phyloP scores from a whole-genome alignment of 2,113 vertebrate species.

The Edolisoma coerulescens region DNA sequence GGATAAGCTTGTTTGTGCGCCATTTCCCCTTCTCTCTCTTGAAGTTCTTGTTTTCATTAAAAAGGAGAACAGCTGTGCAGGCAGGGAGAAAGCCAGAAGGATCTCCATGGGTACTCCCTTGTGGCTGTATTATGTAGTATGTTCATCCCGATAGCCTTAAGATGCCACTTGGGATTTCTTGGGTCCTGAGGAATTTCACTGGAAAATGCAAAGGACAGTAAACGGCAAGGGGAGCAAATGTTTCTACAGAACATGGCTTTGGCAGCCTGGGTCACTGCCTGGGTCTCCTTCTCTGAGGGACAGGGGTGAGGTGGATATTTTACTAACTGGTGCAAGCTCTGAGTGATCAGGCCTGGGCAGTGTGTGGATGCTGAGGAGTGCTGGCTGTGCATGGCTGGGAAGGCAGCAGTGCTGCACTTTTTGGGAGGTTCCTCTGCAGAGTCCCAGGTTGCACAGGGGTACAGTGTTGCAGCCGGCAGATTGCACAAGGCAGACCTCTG shows the following conservation, averaged over 20 bases:
- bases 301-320: neutral
- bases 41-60: neutral
- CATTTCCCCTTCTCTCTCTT: neutral
- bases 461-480: fast-evolving
- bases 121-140: neutral
- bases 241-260: neutral
- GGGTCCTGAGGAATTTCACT: neutral
- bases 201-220: neutral
- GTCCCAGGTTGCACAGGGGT: fast-evolving
- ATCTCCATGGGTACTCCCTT: neutral
- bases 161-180: neutral
- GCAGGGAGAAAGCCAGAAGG: neutral
- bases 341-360: neutral
- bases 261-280: neutral
- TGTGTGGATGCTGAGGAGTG: neutral
- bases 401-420: neutral
- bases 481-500: neutral
- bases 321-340: neutral
- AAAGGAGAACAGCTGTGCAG: neutral
- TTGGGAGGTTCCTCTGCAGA: neutral
- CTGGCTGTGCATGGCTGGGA: fast-evolving
- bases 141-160: neutral
- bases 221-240: neutral
- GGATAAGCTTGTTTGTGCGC: neutral
- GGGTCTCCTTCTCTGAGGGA: neutral